phyloP scores from a whole-genome alignment of 2,797 vertebrate species.

The Sciaenops ocellatus region DNA sequence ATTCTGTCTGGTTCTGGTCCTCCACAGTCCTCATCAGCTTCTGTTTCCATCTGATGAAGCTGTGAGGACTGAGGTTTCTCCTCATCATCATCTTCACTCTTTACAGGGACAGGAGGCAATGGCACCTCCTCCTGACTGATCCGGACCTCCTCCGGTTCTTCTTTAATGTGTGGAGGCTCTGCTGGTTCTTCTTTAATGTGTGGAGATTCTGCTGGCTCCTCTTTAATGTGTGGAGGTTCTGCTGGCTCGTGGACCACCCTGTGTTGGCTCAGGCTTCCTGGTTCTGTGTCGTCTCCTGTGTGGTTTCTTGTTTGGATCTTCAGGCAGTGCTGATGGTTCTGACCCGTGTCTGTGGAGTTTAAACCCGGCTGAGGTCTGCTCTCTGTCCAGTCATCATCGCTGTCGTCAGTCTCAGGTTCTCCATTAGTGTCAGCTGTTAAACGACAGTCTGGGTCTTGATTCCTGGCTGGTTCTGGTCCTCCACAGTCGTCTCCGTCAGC shows the following conservation, averaged over 20 bases:
- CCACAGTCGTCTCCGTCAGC: constrained; percentile 13
- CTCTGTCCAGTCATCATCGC: not conserved
- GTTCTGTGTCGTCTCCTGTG: not conserved
- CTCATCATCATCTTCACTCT: constrained; percentile 27
- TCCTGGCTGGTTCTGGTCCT: not conserved
- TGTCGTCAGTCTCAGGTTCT: constrained; percentile 8
- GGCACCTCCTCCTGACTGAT: constrained; percentile 3
- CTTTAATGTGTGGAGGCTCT: not conserved
- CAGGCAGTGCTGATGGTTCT: too few species aligned
- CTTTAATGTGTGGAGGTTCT: not conserved
- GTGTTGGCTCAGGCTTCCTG: not conserved
- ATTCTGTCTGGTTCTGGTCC: too few species aligned
- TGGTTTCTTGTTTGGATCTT: not conserved
- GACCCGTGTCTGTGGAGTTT: not conserved
- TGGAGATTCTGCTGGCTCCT: constrained; percentile 4
- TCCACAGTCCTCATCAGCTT: not conserved
- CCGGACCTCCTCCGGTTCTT: constrained; percentile 20
- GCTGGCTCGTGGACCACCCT: not conserved
- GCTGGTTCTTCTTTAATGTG: constrained; percentile 9
- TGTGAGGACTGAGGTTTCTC: constrained; percentile 7
- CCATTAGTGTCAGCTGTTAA: not conserved
- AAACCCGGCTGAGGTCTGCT: not conserved
- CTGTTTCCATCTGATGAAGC: not conserved
- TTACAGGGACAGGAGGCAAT: constrained; percentile 8
- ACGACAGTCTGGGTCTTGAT: not conserved